These are phyloP conservation scores for Chromoteleia sp. DNA, from an alignment of 2,888 invertebrate species.

Conservation along the genomic window DNA sequence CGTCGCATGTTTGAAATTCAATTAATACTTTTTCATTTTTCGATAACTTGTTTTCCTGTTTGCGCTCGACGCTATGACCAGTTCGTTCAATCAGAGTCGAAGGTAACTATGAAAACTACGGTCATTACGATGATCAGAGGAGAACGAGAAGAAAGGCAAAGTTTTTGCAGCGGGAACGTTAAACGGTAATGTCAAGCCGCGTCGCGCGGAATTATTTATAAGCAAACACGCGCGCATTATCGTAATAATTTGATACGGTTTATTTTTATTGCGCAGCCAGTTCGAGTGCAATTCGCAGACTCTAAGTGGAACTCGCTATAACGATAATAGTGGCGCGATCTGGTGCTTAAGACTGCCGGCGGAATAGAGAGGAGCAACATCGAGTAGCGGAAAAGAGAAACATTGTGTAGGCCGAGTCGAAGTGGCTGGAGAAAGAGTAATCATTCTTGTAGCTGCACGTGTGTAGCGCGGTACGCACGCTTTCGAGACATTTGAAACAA, in stretches of 20 bases:
- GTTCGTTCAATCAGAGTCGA: slow-evolving; percentile 40
- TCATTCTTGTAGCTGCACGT: slow-evolving; percentile 70
- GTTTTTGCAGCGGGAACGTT: slow-evolving; percentile 31
- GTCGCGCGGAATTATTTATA: slow-evolving; percentile 50
- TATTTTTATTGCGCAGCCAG: slow-evolving; percentile 64
- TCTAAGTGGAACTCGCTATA: slow-evolving; percentile 60
- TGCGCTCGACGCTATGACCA: slow-evolving; percentile 25
- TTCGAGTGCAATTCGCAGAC: slow-evolving; percentile 62
- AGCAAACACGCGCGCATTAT: slow-evolving; percentile 29
- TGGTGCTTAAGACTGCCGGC: slow-evolving; percentile 63
- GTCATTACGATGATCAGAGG: slow-evolving; percentile 33
- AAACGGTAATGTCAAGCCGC: slow-evolving; percentile 16
- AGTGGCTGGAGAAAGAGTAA: slow-evolving; percentile 66
- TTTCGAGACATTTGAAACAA: slow-evolving; percentile 71
- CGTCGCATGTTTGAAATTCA: slow-evolving; percentile 66
- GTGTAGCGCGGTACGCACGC: slow-evolving; percentile 65
- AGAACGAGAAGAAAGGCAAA: background rate
- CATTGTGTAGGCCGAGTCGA: slow-evolving; percentile 63
- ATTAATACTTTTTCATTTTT: slow-evolving; percentile 62
- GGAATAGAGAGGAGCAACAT: slow-evolving; percentile 61
- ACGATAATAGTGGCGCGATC: slow-evolving; percentile 69
- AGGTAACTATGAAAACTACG: slow-evolving; percentile 35
- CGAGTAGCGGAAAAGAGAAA: slow-evolving; percentile 65
- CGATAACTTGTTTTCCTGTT: slow-evolving; percentile 62
- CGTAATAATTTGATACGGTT: slow-evolving; percentile 47